Conservation (phyloP, 2,797 vertebrate genomes). For the Echiichthys vipera region DNA sequence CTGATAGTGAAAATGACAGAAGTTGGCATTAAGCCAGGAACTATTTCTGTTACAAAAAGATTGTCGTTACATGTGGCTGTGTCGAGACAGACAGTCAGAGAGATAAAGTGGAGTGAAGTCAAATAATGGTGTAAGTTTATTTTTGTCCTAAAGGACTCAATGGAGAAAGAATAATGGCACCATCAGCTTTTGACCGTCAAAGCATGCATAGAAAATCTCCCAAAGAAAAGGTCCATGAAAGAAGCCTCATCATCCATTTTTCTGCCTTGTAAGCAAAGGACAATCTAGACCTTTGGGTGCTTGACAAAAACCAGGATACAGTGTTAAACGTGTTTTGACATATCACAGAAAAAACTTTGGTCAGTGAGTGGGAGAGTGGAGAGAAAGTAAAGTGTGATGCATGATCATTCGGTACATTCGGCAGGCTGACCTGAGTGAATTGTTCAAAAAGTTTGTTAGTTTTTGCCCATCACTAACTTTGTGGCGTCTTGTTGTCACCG, state of each 20-base stretch:
- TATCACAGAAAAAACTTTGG: background rate
- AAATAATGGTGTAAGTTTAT: too few species aligned
- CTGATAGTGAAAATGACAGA: conserved; percentile 24
- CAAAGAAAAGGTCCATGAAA: conserved; percentile 1
- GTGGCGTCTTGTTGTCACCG: background rate
- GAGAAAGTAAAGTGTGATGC: too few species aligned
- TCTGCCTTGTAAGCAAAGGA: background rate
- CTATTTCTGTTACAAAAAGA: background rate
- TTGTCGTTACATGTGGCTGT: background rate
- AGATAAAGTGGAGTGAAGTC: background rate
- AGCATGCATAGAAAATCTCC: background rate
- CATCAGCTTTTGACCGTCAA: background rate
- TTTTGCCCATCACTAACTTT: too few species aligned
- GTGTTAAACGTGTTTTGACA: too few species aligned
- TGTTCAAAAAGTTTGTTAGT: too few species aligned
- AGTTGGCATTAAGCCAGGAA: background rate
- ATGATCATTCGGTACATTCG: too few species aligned
- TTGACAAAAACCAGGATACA: conserved; percentile 15
- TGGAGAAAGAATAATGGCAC: background rate
- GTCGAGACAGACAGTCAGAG: background rate
- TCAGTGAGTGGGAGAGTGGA: background rate
- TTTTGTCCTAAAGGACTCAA: background rate
- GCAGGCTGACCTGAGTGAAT: too few species aligned
- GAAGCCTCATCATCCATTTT: conserved; percentile 22
- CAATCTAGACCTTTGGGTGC: conserved; percentile 26